Evolutionary conservation across 2,797 vertebrate species (phyloP).

Genomic region (Cryptoprocta ferox): DNA sequence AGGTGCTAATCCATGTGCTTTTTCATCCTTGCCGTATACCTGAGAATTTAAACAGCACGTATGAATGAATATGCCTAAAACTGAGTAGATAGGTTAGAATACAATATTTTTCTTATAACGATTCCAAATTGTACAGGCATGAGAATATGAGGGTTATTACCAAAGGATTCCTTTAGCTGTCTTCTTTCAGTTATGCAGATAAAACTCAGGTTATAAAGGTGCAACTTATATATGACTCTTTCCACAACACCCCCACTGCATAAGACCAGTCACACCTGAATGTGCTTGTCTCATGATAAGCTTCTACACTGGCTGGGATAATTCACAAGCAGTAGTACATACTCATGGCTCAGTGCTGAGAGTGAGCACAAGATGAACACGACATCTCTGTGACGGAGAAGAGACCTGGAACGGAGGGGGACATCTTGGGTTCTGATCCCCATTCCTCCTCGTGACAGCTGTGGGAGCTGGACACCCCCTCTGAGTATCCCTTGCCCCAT

Average conservation of each 20-base stretch:
- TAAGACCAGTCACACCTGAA: not conserved
- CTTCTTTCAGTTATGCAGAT: not conserved
- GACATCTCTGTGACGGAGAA: not conserved
- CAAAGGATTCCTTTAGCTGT: not conserved
- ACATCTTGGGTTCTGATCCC: not conserved
- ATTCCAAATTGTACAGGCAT: not conserved
- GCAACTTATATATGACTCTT: not conserved
- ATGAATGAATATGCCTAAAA: not conserved
- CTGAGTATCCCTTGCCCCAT: not conserved
- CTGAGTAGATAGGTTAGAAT: not conserved
- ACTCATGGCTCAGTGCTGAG: not conserved
- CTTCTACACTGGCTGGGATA: not conserved
- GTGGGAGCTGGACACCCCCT: not conserved
- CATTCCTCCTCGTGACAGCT: not conserved
- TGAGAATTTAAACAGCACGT: not conserved
- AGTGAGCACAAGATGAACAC: not conserved
- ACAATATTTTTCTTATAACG: not conserved
- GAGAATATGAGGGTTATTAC: not conserved
- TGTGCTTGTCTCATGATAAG: not conserved
- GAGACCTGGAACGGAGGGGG: not conserved
- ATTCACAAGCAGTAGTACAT: not conserved
- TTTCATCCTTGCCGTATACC: not conserved
- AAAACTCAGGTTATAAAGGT: constrained; percentile 36
- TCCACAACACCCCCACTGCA: not conserved
- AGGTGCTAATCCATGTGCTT: not conserved